Conservation (phyloP, 2,797 vertebrate species). For the Tamandua tetradactyla region DNA sequence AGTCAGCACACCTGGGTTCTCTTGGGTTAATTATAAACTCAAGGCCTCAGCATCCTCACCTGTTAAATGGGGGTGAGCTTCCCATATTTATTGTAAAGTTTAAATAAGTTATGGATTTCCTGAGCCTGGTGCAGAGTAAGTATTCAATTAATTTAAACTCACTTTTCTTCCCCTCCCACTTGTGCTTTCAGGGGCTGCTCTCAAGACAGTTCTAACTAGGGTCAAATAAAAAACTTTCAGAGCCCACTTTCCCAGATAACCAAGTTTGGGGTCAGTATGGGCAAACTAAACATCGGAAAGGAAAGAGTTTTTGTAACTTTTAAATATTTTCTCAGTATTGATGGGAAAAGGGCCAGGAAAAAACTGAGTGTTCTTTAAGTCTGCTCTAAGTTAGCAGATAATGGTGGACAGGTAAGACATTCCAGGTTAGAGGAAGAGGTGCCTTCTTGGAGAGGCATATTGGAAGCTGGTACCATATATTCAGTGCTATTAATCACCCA, state of each 20-base stretch:
- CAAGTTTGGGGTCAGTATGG: not conserved
- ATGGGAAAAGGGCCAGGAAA: not conserved
- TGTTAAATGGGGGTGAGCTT: not conserved
- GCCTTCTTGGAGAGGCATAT: not conserved
- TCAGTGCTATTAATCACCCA: constrained; percentile 29
- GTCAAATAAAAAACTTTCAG: not conserved
- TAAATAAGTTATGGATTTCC: not conserved
- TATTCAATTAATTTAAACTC: not conserved
- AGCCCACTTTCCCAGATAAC: not conserved
- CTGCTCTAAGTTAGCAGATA: not conserved
- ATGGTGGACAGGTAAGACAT: not conserved
- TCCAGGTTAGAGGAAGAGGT: not conserved
- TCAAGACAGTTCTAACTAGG: not conserved
- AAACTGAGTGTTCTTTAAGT: not conserved
- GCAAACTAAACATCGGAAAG: not conserved
- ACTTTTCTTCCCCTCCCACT: not conserved
- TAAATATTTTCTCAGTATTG: not conserved
- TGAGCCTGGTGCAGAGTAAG: not conserved
- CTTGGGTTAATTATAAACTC: not conserved
- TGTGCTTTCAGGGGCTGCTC: not conserved
- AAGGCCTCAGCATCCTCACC: not conserved
- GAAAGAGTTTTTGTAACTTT: not conserved
- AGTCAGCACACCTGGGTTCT: not conserved
- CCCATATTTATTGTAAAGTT: not conserved
- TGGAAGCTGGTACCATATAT: constrained; percentile 5